These are phyloP conservation scores for Octopus sinensis DNA, from an alignment of 1,140 invertebrate genomes.

Conservation along the genomic window DNA sequence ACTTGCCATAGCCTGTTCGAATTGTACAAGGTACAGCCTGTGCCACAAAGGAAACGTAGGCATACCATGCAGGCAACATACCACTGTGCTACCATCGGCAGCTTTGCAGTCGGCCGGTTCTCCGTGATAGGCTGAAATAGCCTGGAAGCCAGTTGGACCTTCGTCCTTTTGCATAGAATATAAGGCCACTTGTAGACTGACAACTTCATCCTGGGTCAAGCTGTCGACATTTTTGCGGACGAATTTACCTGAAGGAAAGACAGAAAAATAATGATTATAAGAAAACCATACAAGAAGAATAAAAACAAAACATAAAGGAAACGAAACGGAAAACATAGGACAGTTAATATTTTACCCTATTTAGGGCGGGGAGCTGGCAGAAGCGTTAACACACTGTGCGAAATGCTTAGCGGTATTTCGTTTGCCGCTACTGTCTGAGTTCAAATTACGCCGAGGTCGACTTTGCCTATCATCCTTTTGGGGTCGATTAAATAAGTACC, in stretches of 20 bases:
- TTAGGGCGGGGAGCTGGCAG: no score
- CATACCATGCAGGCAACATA: slow-evolving; percentile 31
- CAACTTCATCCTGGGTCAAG: slow-evolving; percentile 18
- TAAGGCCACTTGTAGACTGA: slow-evolving; percentile 22
- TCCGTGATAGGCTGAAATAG: slow-evolving; percentile 29
- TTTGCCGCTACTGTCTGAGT: no score
- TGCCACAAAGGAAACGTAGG: slow-evolving; percentile 35
- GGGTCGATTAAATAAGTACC: no score
- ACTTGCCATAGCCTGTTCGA: slow-evolving; percentile 17
- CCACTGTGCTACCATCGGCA: slow-evolving; percentile 12
- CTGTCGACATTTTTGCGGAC: slow-evolving; percentile 26
- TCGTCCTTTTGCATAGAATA: slow-evolving; percentile 20
- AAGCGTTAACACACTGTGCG: no score
- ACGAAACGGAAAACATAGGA: no score
- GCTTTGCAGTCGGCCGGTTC: slow-evolving; percentile 26
- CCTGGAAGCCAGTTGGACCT: slow-evolving; percentile 21
- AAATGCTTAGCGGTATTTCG: no score
- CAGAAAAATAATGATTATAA: not conserved
- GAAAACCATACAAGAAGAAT: no score
- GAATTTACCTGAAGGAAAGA: not conserved
- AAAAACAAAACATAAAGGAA: no score
- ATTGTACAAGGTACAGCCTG: slow-evolving; percentile 27
- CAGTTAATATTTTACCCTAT: no score
- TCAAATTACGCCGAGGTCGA: no score
- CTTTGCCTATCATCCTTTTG: no score